Percentiles rank a stretch among this genome's conserved stretches.
These are phyloP conservation scores for Eospalax fontanierii DNA, from an alignment of 2,797 vertebrate genomes.

Conservation along the genomic window DNA sequence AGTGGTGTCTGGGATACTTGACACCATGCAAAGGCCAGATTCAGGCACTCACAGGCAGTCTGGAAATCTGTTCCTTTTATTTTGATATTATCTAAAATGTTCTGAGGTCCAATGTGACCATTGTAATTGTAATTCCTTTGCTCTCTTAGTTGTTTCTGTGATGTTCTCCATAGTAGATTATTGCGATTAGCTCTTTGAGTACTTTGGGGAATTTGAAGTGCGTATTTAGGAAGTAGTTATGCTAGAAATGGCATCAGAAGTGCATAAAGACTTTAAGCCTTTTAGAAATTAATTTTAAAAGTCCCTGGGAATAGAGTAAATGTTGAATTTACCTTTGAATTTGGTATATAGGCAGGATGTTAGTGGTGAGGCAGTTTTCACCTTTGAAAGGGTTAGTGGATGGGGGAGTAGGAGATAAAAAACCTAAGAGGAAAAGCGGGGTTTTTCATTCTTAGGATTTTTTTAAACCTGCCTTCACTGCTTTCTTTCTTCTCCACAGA, in stretches of 20 bases:
- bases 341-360: conserved; percentile 38
- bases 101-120: background rate
- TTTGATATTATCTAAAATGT: conserved; percentile 59
- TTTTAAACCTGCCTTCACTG: background rate
- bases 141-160: conserved; percentile 18
- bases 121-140: conserved; percentile 30
- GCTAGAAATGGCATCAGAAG: conserved; percentile 33
- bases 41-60: no score
- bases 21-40: no score
- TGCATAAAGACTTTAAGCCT: conserved; percentile 41
- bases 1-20: no score
- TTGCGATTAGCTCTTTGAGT: conserved; percentile 54
- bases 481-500: background rate
- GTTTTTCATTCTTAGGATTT: conserved; percentile 63
- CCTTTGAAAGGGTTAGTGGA: conserved; percentile 20
- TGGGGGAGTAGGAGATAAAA: background rate
- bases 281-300: conserved; percentile 60
- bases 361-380: conserved; percentile 46
- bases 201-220: conserved; percentile 54
- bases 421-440: no score
- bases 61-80: background rate
- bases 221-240: conserved; percentile 7
- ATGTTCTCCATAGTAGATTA: background rate
- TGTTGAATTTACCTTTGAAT: conserved; percentile 43
- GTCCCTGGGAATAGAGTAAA: background rate